phyloP scores from a whole-genome alignment of 2,888 invertebrate species.

The Megastigmus dorsalis region DNA sequence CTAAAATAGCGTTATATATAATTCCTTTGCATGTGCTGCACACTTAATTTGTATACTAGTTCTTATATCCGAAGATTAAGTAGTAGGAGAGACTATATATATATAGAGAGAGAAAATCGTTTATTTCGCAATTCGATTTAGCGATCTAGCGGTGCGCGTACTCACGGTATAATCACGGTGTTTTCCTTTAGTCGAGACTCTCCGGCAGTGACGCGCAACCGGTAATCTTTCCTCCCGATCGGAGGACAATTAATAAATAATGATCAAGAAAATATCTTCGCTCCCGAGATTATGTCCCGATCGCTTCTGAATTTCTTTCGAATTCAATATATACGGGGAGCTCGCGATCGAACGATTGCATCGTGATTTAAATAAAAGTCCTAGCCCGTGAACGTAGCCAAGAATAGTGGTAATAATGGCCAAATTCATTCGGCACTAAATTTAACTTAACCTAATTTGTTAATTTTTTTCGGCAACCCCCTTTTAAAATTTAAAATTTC shows the following conservation, averaged over 20 bases:
- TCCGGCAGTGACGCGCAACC: background rate
- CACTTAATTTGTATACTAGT: background rate
- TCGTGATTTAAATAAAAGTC: background rate
- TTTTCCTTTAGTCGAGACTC: background rate
- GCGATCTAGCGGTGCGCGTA: background rate
- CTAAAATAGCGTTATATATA: background rate
- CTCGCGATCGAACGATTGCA: background rate
- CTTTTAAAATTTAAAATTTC: slow-evolving; percentile 4
- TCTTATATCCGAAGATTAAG: background rate
- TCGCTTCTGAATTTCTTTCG: too few species aligned
- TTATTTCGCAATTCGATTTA: slow-evolving; percentile 20
- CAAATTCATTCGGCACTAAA: slow-evolving; percentile 12
- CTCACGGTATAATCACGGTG: slow-evolving; percentile 1
- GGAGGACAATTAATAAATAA: slow-evolving; percentile 32
- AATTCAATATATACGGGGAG: too few species aligned
- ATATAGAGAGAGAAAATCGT: slow-evolving; percentile 10
- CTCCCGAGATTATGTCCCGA: background rate
- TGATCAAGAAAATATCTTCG: background rate
- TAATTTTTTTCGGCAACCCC: background rate
- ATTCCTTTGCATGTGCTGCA: background rate
- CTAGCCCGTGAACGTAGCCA: background rate
- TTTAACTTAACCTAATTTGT: slow-evolving; percentile 19
- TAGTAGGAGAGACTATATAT: too few species aligned
- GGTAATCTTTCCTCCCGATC: slow-evolving; percentile 26
- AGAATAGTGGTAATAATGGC: background rate